Evolutionary conservation across 2,113 vertebrate genomes (phyloP).

Genomic region (Corynorhinus townsendii): DNA sequence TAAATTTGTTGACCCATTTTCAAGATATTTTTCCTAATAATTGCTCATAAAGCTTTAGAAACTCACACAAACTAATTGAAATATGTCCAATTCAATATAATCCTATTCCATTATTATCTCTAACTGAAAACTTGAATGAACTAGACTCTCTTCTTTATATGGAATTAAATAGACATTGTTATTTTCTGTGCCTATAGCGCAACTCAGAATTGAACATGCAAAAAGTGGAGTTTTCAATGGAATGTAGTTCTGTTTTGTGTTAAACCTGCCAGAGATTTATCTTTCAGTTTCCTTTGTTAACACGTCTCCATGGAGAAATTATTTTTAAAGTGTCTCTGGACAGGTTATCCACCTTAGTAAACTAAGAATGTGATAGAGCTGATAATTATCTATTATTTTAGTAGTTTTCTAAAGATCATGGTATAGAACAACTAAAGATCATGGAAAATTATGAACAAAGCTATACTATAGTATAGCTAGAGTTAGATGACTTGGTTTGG

Average conservation of each 20-base stretch:
- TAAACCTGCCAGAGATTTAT: neutral
- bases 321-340: neutral
- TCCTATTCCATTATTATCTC: neutral
- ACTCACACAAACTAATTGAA: neutral
- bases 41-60: slow-evolving; percentile 4
- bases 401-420: neutral
- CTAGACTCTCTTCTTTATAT: neutral
- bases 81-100: neutral
- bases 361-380: neutral
- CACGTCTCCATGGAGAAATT: neutral
- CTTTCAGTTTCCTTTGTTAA: neutral
- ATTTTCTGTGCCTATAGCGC: neutral
- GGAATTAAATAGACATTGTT: neutral
- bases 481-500: neutral
- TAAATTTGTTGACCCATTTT: neutral
- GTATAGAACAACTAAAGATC: neutral
- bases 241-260: neutral
- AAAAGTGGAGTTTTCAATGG: neutral
- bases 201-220: neutral
- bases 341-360: neutral
- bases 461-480: neutral
- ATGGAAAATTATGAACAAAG: neutral
- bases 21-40: neutral
- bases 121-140: neutral
- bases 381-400: neutral